Conservation (phyloP, 2,797 vertebrate species). For the Manis javanica region DNA sequence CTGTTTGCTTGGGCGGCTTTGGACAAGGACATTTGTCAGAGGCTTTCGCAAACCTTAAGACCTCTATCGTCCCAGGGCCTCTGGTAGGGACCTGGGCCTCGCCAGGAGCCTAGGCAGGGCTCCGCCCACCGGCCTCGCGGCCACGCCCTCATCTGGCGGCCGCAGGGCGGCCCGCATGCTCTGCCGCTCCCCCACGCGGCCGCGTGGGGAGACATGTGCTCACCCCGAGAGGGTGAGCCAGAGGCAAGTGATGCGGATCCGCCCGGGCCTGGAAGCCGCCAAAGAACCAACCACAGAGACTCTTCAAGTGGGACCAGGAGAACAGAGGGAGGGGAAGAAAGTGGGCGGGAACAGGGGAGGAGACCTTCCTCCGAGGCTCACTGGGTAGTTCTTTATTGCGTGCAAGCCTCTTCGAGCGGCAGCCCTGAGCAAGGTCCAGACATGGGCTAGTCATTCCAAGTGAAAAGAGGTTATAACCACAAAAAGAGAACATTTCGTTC, state of each 20-base stretch:
- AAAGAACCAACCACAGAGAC: neutral
- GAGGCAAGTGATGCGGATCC: neutral
- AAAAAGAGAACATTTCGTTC: constrained; percentile 78
- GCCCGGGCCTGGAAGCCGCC: neutral
- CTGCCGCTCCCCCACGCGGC: neutral
- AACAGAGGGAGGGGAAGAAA: neutral
- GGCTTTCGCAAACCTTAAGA: constrained; percentile 38
- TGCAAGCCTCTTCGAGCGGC: constrained; percentile 53
- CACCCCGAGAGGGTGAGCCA: neutral
- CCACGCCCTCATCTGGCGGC: neutral
- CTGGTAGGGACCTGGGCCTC: constrained; percentile 15
- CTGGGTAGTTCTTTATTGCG: constrained; percentile 63
- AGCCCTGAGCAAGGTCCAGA: constrained; percentile 61
- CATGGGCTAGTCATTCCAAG: constrained; percentile 68
- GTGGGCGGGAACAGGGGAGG: neutral
- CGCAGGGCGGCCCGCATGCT: neutral
- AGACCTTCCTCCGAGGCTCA: neutral
- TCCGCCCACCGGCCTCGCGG: neutral
- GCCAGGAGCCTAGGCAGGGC: neutral
- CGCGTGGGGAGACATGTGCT: constrained; percentile 58
- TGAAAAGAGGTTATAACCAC: constrained; percentile 76
- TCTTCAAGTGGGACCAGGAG: neutral
- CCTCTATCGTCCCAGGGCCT: neutral
- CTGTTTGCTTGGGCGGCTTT: constrained; percentile 25
- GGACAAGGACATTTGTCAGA: neutral